Evolutionary conservation across 2,888 invertebrate genomes (phyloP).

Genomic region (Pediacus dermestoides): DNA sequence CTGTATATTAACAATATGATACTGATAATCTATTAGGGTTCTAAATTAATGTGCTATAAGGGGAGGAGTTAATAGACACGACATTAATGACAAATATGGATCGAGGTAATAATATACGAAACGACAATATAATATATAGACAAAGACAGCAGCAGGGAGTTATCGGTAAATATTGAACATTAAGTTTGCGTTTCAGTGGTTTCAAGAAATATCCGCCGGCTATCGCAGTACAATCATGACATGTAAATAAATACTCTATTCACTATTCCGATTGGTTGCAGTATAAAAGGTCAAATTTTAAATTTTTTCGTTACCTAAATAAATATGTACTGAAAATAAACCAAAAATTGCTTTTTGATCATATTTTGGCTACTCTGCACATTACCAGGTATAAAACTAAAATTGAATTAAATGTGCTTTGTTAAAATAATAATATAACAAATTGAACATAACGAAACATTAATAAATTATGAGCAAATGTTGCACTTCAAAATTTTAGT

Average conservation of each 20-base stretch:
- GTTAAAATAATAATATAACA: no score
- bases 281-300: no score
- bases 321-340: no score
- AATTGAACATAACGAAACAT: no score
- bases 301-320: no score
- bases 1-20: conserved; percentile 3
- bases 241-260: conserved; percentile 5
- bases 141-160: conserved; percentile 3
- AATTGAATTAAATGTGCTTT: no score
- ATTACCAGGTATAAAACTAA: no score
- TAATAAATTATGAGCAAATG: no score
- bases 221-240: conserved; percentile 6
- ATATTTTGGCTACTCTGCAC: no score
- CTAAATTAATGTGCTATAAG: conserved; percentile 2
- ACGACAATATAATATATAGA: background rate
- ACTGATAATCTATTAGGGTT: conserved; percentile 4
- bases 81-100: conserved; percentile 8
- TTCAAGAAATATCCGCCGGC: conserved; percentile 5
- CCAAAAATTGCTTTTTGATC: no score
- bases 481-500: no score
- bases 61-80: conserved; percentile 5
- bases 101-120: conserved; percentile 3
- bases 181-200: conserved; percentile 9
- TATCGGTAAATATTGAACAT: conserved; percentile 10
- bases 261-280: no score